A percentile compares a stretch with the other conserved stretches of the same genome.
Evolutionary conservation across 2,113 vertebrate species (phyloP).

Genomic region (Colossoma macropomum): DNA sequence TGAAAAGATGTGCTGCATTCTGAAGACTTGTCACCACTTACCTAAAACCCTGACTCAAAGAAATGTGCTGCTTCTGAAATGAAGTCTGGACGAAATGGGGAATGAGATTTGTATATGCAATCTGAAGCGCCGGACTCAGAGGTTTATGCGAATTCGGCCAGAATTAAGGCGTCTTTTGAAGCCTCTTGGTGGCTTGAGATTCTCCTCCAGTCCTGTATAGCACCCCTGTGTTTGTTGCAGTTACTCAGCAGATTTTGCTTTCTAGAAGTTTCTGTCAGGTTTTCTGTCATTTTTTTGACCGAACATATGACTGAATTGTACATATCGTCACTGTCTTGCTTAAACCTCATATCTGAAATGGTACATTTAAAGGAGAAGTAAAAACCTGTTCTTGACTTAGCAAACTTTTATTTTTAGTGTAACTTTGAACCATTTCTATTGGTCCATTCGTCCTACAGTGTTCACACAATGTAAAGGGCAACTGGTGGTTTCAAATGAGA

Average conservation of each 20-base stretch:
- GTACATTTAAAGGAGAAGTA: too few relatives aligned
- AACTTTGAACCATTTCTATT: neutral
- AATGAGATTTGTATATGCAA: neutral
- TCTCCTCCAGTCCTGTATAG: neutral
- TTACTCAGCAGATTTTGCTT: neutral
- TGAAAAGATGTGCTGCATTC: neutral
- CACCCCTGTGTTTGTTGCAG: neutral
- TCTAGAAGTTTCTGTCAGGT: neutral
- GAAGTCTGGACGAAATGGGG: neutral
- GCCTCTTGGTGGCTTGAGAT: neutral
- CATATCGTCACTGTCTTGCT: neutral
- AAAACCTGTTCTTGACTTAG: too few relatives aligned
- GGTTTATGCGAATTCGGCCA: neutral
- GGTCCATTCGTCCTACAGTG: neutral
- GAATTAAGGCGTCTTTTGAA: neutral
- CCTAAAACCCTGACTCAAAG: neutral
- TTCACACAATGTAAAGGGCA: neutral
- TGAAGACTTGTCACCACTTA: neutral
- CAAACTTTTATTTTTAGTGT: too few relatives aligned
- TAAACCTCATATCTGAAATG: neutral
- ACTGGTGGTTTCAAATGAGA: too few relatives aligned
- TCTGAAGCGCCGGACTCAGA: neutral
- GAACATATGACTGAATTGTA: neutral
- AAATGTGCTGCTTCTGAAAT: conserved; percentile 6
- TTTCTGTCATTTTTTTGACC: neutral